Conservation (phyloP, 2,113 vertebrate species). For the Tauraco erythrolophus region DNA sequence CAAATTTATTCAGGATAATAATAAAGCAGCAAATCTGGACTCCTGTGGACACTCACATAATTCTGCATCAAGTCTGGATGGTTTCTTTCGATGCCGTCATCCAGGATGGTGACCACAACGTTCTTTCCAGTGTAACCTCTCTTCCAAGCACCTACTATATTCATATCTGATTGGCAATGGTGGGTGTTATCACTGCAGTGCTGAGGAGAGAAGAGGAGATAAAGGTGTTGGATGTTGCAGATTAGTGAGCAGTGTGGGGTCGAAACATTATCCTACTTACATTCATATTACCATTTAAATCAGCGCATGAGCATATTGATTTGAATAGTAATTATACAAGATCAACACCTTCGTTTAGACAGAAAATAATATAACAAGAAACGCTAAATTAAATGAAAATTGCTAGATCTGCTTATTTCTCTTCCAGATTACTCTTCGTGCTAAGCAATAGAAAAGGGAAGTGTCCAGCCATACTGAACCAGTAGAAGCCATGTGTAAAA, state of each 20-base stretch:
- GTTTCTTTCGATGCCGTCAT: conserved; percentile 96
- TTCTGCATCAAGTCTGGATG: conserved; percentile 96
- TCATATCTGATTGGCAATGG: conserved; percentile 99
- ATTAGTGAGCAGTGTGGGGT: not conserved
- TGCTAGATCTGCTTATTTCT: not conserved
- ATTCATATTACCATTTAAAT: not conserved
- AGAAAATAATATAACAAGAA: not conserved
- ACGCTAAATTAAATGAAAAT: not conserved
- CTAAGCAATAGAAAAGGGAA: not conserved
- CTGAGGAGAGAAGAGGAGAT: conserved; percentile 71
- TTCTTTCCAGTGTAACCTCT: conserved; percentile 97
- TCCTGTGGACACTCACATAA: conserved; percentile 86
- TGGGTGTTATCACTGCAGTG: conserved; percentile 96
- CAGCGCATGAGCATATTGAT: not conserved
- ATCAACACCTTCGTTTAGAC: not conserved
- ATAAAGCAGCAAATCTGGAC: not conserved
- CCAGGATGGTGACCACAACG: conserved; percentile 96
- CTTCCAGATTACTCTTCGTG: not conserved
- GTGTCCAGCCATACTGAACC: not conserved
- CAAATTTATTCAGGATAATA: not conserved
- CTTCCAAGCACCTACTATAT: conserved; percentile 98
- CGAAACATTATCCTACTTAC: not conserved
- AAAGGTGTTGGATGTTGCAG: not conserved
- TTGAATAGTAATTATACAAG: not conserved
- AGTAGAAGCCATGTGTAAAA: not conserved